These are phyloP conservation scores for Drosophila tani DNA, from an alignment of 1,140 invertebrate species.

Conservation along the genomic window DNA sequence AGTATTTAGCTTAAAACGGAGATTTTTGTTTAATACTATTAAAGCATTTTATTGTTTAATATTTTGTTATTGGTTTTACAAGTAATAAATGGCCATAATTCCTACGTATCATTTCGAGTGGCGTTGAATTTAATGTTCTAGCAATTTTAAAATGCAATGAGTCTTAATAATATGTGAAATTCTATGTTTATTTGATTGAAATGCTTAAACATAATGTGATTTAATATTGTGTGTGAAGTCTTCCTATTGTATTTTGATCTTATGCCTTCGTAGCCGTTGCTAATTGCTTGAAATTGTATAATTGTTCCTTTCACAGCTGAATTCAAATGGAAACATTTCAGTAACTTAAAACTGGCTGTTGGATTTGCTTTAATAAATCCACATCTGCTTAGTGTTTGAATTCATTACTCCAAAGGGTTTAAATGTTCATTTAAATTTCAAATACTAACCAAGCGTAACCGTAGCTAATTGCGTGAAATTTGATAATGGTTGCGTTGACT, in stretches of 20 bases:
- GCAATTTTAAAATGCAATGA: no score
- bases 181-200: neutral
- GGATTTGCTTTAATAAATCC: slow-evolving; percentile 3
- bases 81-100: neutral
- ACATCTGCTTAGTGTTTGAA: slow-evolving; percentile 10
- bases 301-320: neutral
- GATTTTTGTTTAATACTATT: neutral
- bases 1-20: neutral
- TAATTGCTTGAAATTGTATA: slow-evolving; percentile 1
- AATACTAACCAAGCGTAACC: slow-evolving; percentile 7
- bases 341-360: neutral
- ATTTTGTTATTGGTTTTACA: neutral
- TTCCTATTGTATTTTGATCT: neutral
- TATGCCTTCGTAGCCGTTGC: neutral
- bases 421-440: slow-evolving; percentile 8
- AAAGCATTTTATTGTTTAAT: neutral
- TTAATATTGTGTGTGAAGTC: neutral
- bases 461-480: slow-evolving; percentile 39
- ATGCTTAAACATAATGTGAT: neutral
- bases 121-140: no score
- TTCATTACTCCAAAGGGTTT: slow-evolving; percentile 6
- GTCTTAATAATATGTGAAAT: neutral
- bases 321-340: neutral
- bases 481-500: slow-evolving; percentile 25
- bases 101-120: no score